These are phyloP conservation scores for Rhodophaea formosa DNA, from an alignment of 2,888 invertebrate species.

Conservation along the genomic window DNA sequence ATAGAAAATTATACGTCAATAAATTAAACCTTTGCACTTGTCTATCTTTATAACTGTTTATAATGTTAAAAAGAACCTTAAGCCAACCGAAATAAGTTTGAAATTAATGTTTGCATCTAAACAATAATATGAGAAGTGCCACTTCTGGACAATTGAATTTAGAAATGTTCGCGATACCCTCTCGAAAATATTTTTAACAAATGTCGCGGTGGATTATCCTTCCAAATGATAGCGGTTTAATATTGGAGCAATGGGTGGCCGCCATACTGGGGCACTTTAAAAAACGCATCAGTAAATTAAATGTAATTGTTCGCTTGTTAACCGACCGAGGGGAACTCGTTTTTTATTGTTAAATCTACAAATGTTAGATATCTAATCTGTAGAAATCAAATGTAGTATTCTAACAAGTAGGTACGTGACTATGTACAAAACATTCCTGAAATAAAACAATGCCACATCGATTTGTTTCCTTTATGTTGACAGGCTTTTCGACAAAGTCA, in stretches of 20 bases:
- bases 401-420: too few species aligned
- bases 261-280: constrained; percentile 75
- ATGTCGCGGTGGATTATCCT: constrained; percentile 70
- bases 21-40: constrained; percentile 47
- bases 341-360: constrained; percentile 11
- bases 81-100: background rate
- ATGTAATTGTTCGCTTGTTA: constrained; percentile 81
- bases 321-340: constrained; percentile 47
- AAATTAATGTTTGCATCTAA: background rate
- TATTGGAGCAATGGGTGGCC: constrained; percentile 38
- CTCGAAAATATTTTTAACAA: constrained; percentile 74
- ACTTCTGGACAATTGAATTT: constrained; percentile 71
- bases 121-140: constrained; percentile 53
- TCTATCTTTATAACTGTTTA: constrained; percentile 32
- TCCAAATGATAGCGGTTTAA: constrained; percentile 53
- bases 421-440: too few species aligned
- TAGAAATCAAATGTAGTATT: background rate
- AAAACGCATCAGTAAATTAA: constrained; percentile 78
- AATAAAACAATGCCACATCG: too few species aligned
- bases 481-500: too few species aligned
- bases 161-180: constrained; percentile 67
- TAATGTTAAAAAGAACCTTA: constrained; percentile 21
- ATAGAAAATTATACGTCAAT: constrained; percentile 42
- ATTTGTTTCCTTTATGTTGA: too few species aligned
- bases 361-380: constrained; percentile 11